Evolutionary conservation across 2,888 invertebrate genomes (phyloP), one percentile per base, ranked within the genome.

Genomic region (Tachina fera): DNA sequence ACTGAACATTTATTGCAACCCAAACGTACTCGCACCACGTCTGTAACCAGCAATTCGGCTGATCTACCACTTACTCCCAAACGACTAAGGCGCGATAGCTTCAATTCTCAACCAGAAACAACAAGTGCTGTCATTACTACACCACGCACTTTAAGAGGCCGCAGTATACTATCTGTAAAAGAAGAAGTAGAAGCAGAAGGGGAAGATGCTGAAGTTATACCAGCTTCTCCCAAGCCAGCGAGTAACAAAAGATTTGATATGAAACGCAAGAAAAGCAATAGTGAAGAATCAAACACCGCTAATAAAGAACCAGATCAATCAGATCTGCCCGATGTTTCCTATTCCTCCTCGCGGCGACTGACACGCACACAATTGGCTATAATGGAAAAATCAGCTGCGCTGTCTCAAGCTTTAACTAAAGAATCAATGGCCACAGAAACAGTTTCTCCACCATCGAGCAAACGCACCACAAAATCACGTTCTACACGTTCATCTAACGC

Each of bases 361-460:
- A 91, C 91, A 47, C 88, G 91, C 41, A 89, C 89, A 4, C 91
- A 91, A 79, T 68, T 89, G 70, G 89, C 90, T 19, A 87, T 89
- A 16, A 72, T 90, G 81, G 90, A 90, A 76, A 90, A 89, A 67
- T 88, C 89, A 9, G 67, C 80, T 10, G 86, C 87, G 19, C 71
- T 88, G 13, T 63, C 83, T 2, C 80, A 87, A 68, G 11, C 39
- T 14, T 16, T 16, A 8, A 31, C 71, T n/a, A 43, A 22, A 19
- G 45, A 58, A n/a, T 41, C 49, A 11, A 41, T 61, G 47, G 5
- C 49, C 14, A 84, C 49, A 16, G 82, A 74, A n/a, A 16, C 61
- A 16, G 63, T 78, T 70, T 81, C 83, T 6, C 75, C 87, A 0
- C 75, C 86, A 8, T 63, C 58, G 13, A 74, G 51, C 14, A 87